Base-by-base conservation (phyloP, 2,888 invertebrate genomes). In the Empis stercorea region DNA sequence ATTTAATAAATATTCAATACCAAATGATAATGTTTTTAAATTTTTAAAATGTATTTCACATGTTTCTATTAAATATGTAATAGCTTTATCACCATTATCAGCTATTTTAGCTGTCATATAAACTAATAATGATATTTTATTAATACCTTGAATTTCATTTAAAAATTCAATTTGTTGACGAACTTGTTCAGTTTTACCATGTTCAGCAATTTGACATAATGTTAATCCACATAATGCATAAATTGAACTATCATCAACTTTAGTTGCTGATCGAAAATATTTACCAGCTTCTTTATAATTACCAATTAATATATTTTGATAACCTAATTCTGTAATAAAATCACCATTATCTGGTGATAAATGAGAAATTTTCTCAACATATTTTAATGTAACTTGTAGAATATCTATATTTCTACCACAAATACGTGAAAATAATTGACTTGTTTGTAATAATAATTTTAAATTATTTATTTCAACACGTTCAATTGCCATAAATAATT, bases 121-220 rank as follows among this genome's bases (percentile, higher is more conserved):
- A 37, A 81, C 70, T 4, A 86, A 62, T 39, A 85, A 70, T 27
- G 87, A 81, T 15, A 84, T 73, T 48, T 80, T 79, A 40, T 75
- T 75, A 7, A 76, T 72, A 10, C 80, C 81, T 66, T 87, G 83
- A 17, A 87, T 72, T 67, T 93, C 89, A 61, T 81, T 77, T 2
- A 95, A 71, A 57, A 92, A 81, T 56, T 93, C 87, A 32, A 95
- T 74, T 68, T 96, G 94, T 57, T 91, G 86, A 10, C 80, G 76
- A 1, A 89, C 81, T 59, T 87, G 80, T 34, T 84, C 83, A 3
- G 78, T 75, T 16, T 46, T 39, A 27, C 85, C 84, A 59, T 78
- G 78, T 56, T 88, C 84, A 49, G 75, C 68, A 57, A 91, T 73
- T 65, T 92, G 89, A 63, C 92, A 91, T 5, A 82, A 68, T 11